Evolutionary conservation across 2,888 invertebrate genomes (phyloP).

Genomic region (Drosophila picticornis): DNA sequence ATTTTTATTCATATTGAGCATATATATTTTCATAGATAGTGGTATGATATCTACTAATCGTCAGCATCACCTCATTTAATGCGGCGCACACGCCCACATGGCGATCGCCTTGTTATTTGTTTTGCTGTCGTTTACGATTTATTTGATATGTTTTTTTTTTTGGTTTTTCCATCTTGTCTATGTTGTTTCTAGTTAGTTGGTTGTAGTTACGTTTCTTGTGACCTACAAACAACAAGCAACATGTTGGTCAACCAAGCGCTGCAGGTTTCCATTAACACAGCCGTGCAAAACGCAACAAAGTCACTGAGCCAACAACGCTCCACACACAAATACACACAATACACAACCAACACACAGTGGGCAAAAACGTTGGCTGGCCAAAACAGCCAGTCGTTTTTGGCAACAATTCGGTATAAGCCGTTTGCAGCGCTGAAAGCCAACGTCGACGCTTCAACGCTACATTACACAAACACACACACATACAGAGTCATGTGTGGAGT

Average conservation of each 20-base stretch:
- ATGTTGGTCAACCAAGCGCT: conserved; percentile 83
- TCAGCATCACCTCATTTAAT: conserved; percentile 28
- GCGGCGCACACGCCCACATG: conserved; percentile 38
- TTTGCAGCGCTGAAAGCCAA: conserved; percentile 59
- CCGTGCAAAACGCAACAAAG: conserved; percentile 59
- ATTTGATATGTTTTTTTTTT: background rate
- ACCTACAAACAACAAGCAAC: conserved; percentile 81
- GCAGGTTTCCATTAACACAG: conserved; percentile 81
- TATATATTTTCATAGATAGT: conserved; percentile 10
- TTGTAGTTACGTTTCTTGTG: conserved; percentile 51
- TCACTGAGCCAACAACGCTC: conserved; percentile 50
- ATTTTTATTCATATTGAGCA: conserved; percentile 14
- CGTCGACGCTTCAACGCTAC: conserved; percentile 67
- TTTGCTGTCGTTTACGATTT: background rate
- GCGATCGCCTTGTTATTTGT: conserved; percentile 19
- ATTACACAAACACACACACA: conserved; percentile 44
- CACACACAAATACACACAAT: conserved; percentile 11
- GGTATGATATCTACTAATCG: conserved; percentile 12
- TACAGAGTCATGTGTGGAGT: background rate
- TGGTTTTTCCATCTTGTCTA: background rate
- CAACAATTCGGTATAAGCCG: conserved; percentile 47
- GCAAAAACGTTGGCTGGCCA: conserved; percentile 36
- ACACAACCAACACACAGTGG: conserved; percentile 29
- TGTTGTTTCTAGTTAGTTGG: conserved; percentile 1
- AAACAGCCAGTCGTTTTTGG: conserved; percentile 39